These are phyloP conservation scores for Drosophila parthenogenetica DNA, from an alignment of 2,888 invertebrate genomes.

Conservation along the genomic window DNA sequence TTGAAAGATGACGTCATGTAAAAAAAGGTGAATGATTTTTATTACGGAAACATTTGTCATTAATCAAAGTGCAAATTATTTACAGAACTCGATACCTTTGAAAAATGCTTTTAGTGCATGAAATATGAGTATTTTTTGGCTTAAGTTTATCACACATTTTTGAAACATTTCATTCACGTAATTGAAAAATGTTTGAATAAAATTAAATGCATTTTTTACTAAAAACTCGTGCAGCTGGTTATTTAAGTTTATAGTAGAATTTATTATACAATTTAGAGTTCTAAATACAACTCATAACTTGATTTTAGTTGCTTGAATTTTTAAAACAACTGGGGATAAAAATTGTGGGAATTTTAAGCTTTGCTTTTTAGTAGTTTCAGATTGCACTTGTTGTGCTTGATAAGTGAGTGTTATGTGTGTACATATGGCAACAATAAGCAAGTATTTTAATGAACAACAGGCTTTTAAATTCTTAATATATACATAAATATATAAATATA, in stretches of 20 bases:
- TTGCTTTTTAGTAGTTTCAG: constrained; percentile 33
- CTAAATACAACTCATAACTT: not conserved
- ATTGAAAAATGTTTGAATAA: not conserved
- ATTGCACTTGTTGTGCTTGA: constrained; percentile 27
- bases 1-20: constrained; percentile 62
- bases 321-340: constrained; percentile 18
- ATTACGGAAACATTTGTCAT: constrained; percentile 10
- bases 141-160: constrained; percentile 3
- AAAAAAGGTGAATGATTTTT: constrained; percentile 46
- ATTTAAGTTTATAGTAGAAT: not conserved
- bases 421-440: constrained; percentile 33
- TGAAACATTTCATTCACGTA: not conserved
- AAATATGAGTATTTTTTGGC: not conserved
- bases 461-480: not conserved
- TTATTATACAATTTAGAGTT: constrained; percentile 7
- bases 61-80: constrained; percentile 14
- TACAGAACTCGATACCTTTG: constrained; percentile 4
- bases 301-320: not conserved
- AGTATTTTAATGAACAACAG: constrained; percentile 42
- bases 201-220: constrained; percentile 6
- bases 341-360: constrained; percentile 12
- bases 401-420: not conserved
- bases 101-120: constrained; percentile 4
- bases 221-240: constrained; percentile 19
- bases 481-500: not conserved